Evolutionary conservation across 2,113 vertebrate genomes (phyloP).

Genomic region (Corapipo altera): DNA sequence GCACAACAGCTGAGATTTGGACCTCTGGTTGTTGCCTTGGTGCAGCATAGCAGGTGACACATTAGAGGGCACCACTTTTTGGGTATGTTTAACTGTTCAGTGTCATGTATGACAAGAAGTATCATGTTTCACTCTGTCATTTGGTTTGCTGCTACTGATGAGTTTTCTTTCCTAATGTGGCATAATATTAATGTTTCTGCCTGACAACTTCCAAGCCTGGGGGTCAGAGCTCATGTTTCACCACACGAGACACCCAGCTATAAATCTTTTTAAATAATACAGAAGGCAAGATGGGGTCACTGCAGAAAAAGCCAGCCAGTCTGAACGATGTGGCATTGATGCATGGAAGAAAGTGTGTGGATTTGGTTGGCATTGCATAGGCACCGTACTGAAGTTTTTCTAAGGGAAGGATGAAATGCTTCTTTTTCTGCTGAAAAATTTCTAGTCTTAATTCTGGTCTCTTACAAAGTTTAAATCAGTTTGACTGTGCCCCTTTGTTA

Average conservation of each 20-base stretch:
- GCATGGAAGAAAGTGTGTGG: conserved; percentile 77
- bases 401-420: neutral
- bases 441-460: neutral
- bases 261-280: conserved; percentile 98
- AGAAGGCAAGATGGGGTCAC: conserved; percentile 87
- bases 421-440: neutral
- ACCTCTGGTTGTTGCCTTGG: neutral
- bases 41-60: neutral
- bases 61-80: conserved; percentile 20
- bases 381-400: neutral
- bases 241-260: conserved; percentile 85
- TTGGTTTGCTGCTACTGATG: conserved; percentile 67
- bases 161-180: conserved; percentile 69
- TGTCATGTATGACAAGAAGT: conserved; percentile 45
- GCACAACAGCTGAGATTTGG: neutral
- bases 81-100: conserved; percentile 15
- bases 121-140: conserved; percentile 46
- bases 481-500: neutral
- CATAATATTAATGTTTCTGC: conserved; percentile 92
- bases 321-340: conserved; percentile 93
- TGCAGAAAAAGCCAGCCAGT: conserved; percentile 88
- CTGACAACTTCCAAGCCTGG: conserved; percentile 81
- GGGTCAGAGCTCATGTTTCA: conserved; percentile 91
- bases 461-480: conserved; percentile 6
- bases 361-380: conserved; percentile 53